These are phyloP conservation scores for Megastigmus dorsalis DNA, from an alignment of 2,888 invertebrate genomes.

Conservation along the genomic window DNA sequence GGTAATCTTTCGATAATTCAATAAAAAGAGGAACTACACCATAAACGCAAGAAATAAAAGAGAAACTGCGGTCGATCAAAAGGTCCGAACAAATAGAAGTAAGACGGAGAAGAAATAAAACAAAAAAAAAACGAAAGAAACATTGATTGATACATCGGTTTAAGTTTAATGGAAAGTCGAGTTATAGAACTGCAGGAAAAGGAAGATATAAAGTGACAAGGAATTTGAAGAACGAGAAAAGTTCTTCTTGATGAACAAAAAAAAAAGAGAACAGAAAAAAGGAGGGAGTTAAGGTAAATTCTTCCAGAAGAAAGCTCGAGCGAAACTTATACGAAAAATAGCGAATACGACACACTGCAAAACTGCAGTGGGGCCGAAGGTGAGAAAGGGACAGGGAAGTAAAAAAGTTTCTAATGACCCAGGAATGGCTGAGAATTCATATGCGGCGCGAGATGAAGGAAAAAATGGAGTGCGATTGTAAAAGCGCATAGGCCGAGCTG, in stretches of 20 bases:
- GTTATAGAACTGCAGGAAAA: background rate
- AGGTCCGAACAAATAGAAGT: conserved; percentile 23
- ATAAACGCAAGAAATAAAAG: conserved; percentile 24
- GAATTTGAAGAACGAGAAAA: conserved; percentile 47
- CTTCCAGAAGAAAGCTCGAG: conserved; percentile 15
- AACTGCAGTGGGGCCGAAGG: too few species aligned
- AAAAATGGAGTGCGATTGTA: conserved; percentile 26
- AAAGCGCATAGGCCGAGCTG: conserved; percentile 21
- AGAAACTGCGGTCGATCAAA: conserved; percentile 38
- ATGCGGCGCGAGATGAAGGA: background rate
- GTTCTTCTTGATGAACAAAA: conserved; percentile 36
- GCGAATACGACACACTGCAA: background rate
- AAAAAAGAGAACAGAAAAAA: background rate
- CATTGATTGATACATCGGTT: conserved; percentile 53
- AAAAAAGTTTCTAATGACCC: conserved; percentile 46
- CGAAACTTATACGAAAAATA: conserved; percentile 1
- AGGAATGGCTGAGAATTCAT: conserved; percentile 25
- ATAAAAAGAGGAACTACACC: conserved; percentile 16
- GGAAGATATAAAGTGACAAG: conserved; percentile 40
- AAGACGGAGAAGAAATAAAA: background rate
- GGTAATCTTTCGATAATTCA: conserved; percentile 16
- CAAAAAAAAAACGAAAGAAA: conserved; percentile 19
- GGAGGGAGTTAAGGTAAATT: conserved; percentile 11
- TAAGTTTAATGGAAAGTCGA: conserved; percentile 50
- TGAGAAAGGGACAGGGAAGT: too few species aligned